phyloP scores from a whole-genome alignment of 2,797 vertebrate species.

The Amniataba percoides region DNA sequence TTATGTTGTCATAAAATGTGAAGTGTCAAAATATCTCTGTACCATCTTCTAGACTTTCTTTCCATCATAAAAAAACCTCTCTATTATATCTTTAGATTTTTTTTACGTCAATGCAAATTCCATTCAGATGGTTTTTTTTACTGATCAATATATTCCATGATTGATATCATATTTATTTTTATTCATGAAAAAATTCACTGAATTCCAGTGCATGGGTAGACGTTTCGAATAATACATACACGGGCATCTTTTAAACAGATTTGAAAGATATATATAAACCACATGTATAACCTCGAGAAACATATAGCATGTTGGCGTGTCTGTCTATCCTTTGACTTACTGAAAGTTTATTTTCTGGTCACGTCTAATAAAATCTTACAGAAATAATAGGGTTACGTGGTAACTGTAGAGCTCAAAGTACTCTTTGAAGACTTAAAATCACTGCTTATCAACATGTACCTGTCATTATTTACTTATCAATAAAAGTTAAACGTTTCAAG shows the following conservation, averaged over 20 bases:
- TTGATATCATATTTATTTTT: not conserved
- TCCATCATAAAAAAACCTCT: too few relatives aligned
- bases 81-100: not conserved
- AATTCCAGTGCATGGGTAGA: not conserved
- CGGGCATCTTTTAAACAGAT: not conserved
- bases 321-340: not conserved
- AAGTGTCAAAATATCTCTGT: not conserved
- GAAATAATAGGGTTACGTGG: conserved; percentile 2
- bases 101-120: not conserved
- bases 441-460: not conserved
- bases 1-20: not conserved
- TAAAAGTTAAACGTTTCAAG: not conserved
- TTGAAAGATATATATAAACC: not conserved
- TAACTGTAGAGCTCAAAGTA: not conserved
- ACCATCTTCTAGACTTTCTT: not conserved
- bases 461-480: not conserved
- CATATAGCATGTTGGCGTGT: not conserved
- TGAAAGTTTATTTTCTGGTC: conserved; percentile 17
- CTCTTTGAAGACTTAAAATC: not conserved
- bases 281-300: not conserved
- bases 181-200: not conserved
- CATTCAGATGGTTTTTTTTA: not conserved
- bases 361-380: not conserved
- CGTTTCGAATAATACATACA: conserved; percentile 20
- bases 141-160: too few relatives aligned